Base-by-base conservation (phyloP, 2,113 vertebrate species). In the Pithys albifrons region DNA sequence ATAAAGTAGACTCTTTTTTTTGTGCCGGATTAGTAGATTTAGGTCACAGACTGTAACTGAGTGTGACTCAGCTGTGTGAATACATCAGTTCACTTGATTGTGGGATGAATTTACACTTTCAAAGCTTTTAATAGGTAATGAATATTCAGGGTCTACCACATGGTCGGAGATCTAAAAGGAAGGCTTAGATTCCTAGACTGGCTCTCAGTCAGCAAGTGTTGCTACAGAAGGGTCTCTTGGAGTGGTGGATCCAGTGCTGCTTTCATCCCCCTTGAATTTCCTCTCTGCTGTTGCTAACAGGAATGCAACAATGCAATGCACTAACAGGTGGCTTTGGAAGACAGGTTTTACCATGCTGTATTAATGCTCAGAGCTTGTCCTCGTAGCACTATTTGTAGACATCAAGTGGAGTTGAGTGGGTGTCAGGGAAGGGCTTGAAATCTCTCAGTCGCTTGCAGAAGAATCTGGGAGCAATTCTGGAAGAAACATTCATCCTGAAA, bases 141-240 rank as follows among this genome's bases (percentile, higher is more conserved):
- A 97, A 96, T 96, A 97, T 97, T 95, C 93, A 93, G 58, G 71
- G 74, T 96, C 96, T 95, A 17, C 77, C 93, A 85, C 91, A 81
- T 76, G 75, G 79, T 85, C 54, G 65, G 85, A 83, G 79, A 72
- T 75, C 41, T 80, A 71, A 95, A 92, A 80, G 0, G 3, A 76
- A 49, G 57, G 52, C 61, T 95, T 87, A 45, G 16, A 19, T 83
- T 91, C 52, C 29, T 71, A 3, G 37, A 88, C 54, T 70, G 77
- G 85, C 51, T 93, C 39, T 95, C 66, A n/a, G 67, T 95, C 45
- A 24, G 76, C 43, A 49, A n/a, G 35, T 37, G 39, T 35, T 79
- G 58, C 41, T 74, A 46, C 15, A 77, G 9, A 61, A n/a, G 62
- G 18, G 27, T 25, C 16, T 70, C 23, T 54, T 67, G 46, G 37